These are phyloP conservation scores for Calliphora vicina DNA, from an alignment of 1,140 invertebrate genomes.

Conservation along the genomic window DNA sequence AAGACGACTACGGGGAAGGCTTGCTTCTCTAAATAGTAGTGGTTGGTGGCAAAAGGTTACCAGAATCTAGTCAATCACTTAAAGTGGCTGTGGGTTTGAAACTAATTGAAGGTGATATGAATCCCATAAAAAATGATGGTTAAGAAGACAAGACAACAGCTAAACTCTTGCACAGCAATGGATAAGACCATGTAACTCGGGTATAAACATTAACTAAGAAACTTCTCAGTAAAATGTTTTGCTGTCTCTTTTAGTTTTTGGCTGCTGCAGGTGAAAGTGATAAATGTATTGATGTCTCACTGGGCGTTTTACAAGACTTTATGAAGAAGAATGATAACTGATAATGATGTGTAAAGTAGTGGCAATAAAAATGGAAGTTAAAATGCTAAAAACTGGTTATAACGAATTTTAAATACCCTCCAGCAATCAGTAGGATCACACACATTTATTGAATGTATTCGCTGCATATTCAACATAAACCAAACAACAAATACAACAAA, in stretches of 20 bases:
- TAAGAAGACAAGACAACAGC: background rate
- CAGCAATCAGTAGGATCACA: too few species aligned
- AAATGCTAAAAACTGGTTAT: too few species aligned
- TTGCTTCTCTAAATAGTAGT: background rate
- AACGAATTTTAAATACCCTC: too few species aligned
- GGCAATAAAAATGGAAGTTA: background rate
- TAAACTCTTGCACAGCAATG: background rate
- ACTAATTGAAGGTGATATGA: constrained; percentile 30
- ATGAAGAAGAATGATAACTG: background rate
- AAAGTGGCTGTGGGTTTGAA: constrained; percentile 25
- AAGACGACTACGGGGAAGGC: background rate
- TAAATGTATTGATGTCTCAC: background rate
- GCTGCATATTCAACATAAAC: too few species aligned
- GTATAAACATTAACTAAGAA: background rate
- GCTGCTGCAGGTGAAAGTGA: background rate
- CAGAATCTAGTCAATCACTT: constrained; percentile 26
- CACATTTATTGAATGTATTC: too few species aligned
- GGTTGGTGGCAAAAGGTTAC: background rate
- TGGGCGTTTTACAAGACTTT: background rate
- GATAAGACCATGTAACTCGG: background rate
- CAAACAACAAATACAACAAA: too few species aligned
- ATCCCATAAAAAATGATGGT: constrained; percentile 7
- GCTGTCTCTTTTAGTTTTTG: background rate
- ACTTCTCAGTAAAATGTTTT: background rate
- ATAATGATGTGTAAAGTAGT: constrained; percentile 3